A percentile compares a stretch with the other conserved stretches of the same genome.
Conservation (phyloP, 2,113 vertebrate genomes). For the Peromyscus californicus region DNA sequence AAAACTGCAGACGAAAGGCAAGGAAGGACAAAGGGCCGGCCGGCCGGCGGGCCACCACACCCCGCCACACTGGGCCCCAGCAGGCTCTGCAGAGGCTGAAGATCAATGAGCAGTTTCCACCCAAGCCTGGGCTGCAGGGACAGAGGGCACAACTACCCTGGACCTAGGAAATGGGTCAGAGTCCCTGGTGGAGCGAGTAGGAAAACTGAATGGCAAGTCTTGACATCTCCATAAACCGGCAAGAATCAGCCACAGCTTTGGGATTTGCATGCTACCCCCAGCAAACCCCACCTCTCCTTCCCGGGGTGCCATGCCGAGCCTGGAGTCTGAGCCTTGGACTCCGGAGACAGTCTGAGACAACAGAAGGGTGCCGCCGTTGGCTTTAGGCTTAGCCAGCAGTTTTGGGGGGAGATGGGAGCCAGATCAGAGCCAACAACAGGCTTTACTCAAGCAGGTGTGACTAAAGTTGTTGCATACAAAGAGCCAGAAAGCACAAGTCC, state of each 20-base stretch:
- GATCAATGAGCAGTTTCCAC: background rate
- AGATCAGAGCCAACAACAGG: background rate
- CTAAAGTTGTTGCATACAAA: background rate
- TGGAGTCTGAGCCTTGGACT: background rate
- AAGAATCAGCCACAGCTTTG: background rate
- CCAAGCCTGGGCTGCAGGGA: background rate
- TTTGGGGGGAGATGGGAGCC: background rate
- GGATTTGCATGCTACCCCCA: background rate
- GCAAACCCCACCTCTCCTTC: background rate
- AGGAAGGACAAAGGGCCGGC: background rate
- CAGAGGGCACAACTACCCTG: slow-evolving; percentile 2
- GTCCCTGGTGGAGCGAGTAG: background rate
- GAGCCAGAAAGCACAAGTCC: background rate
- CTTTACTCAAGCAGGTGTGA: background rate
- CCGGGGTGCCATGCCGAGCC: background rate
- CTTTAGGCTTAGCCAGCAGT: background rate
- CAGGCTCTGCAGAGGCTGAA: background rate
- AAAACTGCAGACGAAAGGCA: background rate
- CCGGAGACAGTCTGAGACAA: background rate
- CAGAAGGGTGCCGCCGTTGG: background rate
- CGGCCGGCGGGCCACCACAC: background rate
- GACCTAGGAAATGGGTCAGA: slow-evolving; percentile 56
- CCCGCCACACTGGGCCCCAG: background rate
- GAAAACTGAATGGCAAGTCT: background rate
- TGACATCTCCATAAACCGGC: background rate